Evolutionary conservation across 2,888 invertebrate genomes (phyloP).

Genomic region (Ornithoptera priamus): DNA sequence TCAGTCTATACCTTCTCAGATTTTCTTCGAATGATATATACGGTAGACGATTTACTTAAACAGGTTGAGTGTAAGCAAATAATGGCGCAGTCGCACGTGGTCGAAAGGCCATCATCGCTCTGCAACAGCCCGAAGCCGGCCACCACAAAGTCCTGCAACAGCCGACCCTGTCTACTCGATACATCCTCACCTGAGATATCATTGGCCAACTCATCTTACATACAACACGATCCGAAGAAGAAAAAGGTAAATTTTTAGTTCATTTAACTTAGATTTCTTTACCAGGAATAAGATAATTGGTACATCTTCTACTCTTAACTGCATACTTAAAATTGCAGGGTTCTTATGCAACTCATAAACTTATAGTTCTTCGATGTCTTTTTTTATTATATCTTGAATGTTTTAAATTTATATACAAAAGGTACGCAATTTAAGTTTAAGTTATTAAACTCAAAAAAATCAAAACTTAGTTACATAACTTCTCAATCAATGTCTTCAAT

Average conservation of each 20-base stretch:
- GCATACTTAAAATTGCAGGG: no score
- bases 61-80: constrained; percentile 93
- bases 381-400: not conserved
- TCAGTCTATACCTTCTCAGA: not conserved
- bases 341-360: no score
- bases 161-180: constrained; percentile 87
- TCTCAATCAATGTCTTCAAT: no score
- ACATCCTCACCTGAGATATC: constrained; percentile 87
- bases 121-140: constrained; percentile 88
- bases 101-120: constrained; percentile 87
- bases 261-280: no score
- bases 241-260: constrained; percentile 77
- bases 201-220: constrained; percentile 88
- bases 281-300: no score
- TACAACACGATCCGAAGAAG: constrained; percentile 90
- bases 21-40: not conserved
- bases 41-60: not conserved
- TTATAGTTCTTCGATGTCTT: not conserved
- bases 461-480: no score
- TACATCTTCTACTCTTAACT: no score
- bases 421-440: no score
- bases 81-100: constrained; percentile 94
- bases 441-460: no score
- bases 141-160: constrained; percentile 91
- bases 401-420: no score